These are phyloP conservation scores for Naja naja DNA, from an alignment of 2,113 vertebrate species.

Conservation along the genomic window DNA sequence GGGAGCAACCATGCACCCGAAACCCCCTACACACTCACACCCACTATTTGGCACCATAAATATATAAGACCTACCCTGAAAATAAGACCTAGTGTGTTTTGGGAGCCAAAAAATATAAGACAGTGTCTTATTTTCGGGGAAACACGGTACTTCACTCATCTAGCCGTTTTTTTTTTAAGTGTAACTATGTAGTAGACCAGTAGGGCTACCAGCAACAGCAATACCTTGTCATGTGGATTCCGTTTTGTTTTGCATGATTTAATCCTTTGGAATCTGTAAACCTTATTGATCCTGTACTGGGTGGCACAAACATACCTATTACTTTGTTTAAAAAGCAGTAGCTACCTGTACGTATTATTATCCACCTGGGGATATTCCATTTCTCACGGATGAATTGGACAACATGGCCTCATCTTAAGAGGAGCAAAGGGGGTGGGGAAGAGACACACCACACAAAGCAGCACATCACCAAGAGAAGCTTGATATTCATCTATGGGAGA, in stretches of 20 bases:
- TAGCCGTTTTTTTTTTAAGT: neutral
- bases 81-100: no score
- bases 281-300: neutral
- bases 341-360: neutral
- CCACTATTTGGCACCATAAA: no score
- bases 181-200: neutral
- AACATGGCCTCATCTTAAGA: neutral
- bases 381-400: neutral
- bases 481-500: neutral
- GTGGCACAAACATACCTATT: neutral
- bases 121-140: no score
- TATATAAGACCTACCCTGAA: no score
- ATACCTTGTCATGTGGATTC: neutral
- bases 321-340: neutral
- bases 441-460: neutral
- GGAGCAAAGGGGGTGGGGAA: neutral
- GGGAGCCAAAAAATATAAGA: no score
- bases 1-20: no score
- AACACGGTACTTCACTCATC: neutral
- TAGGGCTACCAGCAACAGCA: neutral
- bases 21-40: no score
- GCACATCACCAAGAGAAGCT: neutral
- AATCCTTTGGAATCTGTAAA: neutral
- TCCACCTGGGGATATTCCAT: neutral
- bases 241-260: neutral